Evolutionary conservation across 2,797 vertebrate genomes (phyloP).

Genomic region (Labroides dimidiatus): DNA sequence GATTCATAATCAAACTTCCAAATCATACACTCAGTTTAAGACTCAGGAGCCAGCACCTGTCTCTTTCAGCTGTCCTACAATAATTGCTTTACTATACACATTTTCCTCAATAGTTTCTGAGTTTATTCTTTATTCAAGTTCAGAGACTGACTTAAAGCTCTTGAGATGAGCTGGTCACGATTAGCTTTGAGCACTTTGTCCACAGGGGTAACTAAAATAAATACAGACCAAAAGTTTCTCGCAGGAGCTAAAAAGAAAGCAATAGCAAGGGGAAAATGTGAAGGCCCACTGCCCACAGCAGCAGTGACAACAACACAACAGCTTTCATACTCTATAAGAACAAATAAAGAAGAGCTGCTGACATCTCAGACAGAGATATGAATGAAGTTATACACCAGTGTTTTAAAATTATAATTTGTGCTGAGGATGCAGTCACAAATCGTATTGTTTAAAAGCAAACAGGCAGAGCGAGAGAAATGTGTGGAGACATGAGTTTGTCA

Average conservation of each 20-base stretch:
- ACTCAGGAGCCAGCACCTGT: slow-evolving; percentile 1
- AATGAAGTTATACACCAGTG: not conserved
- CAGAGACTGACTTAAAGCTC: not conserved
- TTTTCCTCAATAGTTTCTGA: slow-evolving; percentile 6
- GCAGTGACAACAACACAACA: not conserved
- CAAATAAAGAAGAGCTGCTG: slow-evolving; percentile 1
- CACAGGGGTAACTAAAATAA: too few relatives aligned
- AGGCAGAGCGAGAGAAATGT: slow-evolving; percentile 47
- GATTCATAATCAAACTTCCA: not conserved
- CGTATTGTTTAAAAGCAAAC: slow-evolving; percentile 26
- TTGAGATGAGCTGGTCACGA: too few relatives aligned
- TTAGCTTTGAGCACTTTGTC: not conserved
- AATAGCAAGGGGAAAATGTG: not conserved
- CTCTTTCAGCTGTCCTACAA: not conserved
- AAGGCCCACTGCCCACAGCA: not conserved
- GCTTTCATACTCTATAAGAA: not conserved
- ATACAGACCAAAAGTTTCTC: too few relatives aligned
- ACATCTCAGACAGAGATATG: not conserved
- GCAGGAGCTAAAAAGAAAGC: not conserved
- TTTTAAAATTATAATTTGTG: slow-evolving; percentile 28
- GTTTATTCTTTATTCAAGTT: slow-evolving; percentile 1
- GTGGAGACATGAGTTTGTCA: slow-evolving; percentile 54
- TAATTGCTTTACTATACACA: slow-evolving; percentile 14
- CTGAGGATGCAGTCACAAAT: slow-evolving; percentile 14
- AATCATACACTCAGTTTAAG: not conserved